A percentile compares a stretch with the other conserved stretches of the same genome.
Evolutionary conservation across 1,140 invertebrate species (phyloP).

Genomic region (Drosophila lacertosa): DNA sequence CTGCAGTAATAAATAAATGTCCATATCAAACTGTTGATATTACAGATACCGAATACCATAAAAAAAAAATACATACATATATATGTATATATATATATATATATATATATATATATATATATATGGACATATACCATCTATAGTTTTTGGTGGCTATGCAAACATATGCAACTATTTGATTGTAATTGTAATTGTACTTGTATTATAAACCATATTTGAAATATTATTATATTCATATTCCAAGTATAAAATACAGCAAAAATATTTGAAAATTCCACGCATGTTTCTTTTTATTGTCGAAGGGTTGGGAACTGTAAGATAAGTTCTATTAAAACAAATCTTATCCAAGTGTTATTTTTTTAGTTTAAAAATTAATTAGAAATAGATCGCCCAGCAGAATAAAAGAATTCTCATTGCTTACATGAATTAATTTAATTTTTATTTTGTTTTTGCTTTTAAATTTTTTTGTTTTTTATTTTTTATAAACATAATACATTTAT

Average conservation of each 20-base stretch:
- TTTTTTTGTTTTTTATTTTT: slow-evolving; percentile 71
- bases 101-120: slow-evolving; percentile 16
- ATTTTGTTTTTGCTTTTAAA: slow-evolving; percentile 76
- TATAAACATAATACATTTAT: slow-evolving; percentile 84
- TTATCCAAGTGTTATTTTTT: too few species aligned
- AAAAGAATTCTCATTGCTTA: slow-evolving; percentile 27
- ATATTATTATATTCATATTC: slow-evolving; percentile 75
- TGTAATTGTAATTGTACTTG: slow-evolving; percentile 69
- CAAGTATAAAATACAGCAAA: slow-evolving; percentile 77
- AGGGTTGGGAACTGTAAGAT: too few species aligned
- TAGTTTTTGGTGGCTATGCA: slow-evolving; percentile 35
- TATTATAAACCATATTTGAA: slow-evolving; percentile 74
- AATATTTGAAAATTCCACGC: slow-evolving; percentile 56
- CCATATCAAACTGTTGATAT: slow-evolving; percentile 52
- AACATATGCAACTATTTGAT: slow-evolving; percentile 63
- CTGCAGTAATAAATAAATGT: slow-evolving; percentile 28
- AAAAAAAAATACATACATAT: neutral
- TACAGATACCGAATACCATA: slow-evolving; percentile 20
- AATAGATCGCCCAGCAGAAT: too few species aligned
- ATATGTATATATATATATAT: neutral
- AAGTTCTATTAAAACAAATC: too few species aligned
- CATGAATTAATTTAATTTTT: slow-evolving; percentile 83
- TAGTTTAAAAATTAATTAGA: too few species aligned
- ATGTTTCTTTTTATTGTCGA: neutral
- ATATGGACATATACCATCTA: slow-evolving; percentile 28